These are phyloP conservation scores for Aproaerema taeniolella DNA, from an alignment of 2,888 invertebrate species.

Conservation along the genomic window DNA sequence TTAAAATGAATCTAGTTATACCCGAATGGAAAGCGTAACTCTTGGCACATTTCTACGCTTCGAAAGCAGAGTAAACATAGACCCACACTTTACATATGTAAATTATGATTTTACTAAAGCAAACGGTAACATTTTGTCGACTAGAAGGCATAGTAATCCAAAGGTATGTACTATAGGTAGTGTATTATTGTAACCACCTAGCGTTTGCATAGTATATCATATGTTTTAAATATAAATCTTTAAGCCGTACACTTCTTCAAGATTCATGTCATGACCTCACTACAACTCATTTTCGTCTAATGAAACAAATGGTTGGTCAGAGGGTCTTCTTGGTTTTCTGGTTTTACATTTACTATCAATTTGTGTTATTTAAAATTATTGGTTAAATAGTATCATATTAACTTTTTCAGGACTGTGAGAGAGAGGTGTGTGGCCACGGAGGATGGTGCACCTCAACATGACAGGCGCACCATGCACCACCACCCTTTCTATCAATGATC, in stretches of 20 bases:
- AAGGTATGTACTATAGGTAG: slow-evolving; percentile 58
- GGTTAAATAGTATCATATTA: no score
- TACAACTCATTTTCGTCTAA: slow-evolving; percentile 28
- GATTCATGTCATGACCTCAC: slow-evolving; percentile 52
- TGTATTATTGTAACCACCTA: no score
- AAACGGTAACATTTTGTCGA: slow-evolving; percentile 57
- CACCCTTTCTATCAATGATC: slow-evolving; percentile 62
- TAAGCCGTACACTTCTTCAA: no score
- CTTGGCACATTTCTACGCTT: slow-evolving; percentile 32
- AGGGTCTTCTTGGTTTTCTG: not conserved
- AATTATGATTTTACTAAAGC: slow-evolving; percentile 70
- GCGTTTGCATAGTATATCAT: no score
- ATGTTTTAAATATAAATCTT: no score
- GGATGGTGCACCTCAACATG: slow-evolving; percentile 71
- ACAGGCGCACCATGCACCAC: slow-evolving; percentile 44
- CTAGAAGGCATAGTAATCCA: slow-evolving; percentile 53
- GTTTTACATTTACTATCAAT: no score
- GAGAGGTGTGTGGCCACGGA: slow-evolving; percentile 34
- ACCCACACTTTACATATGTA: slow-evolving; percentile 42
- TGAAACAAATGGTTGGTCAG: not conserved
- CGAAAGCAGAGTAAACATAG: slow-evolving; percentile 36
- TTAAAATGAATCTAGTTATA: no score
- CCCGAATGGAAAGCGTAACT: no score
- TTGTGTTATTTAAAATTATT: no score
- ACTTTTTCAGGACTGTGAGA: slow-evolving; percentile 48